Percentiles rank a stretch among this genome's conserved stretches.
phyloP scores from a whole-genome alignment of 2,113 vertebrate species.

The Lophura nycthemera region DNA sequence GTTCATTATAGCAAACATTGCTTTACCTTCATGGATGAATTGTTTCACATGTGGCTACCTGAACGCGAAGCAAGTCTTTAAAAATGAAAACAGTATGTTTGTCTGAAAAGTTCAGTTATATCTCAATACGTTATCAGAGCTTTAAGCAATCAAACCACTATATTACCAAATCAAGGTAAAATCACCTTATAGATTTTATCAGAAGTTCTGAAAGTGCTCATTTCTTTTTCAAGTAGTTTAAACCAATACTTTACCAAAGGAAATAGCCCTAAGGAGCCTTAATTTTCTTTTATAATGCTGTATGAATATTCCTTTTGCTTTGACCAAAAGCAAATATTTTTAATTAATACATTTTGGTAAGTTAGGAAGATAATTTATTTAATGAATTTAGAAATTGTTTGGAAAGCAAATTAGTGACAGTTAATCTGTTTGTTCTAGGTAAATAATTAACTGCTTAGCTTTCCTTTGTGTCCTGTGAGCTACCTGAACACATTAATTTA shows the following conservation, averaged over 20 bases:
- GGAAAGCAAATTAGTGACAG: neutral
- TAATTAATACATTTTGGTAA: neutral
- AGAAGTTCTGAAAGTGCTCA: neutral
- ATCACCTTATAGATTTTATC: neutral
- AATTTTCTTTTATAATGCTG: neutral
- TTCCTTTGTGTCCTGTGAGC: neutral
- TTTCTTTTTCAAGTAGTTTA: neutral
- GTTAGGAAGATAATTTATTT: neutral
- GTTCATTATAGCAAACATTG: neutral
- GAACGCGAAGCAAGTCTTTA: neutral
- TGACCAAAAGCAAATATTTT: neutral
- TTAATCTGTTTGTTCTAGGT: neutral
- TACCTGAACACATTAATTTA: neutral
- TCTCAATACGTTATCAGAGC: neutral
- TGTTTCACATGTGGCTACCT: neutral
- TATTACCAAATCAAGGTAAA: neutral
- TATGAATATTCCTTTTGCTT: neutral
- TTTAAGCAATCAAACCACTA: neutral
- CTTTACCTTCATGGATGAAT: neutral
- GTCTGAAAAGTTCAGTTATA: neutral
- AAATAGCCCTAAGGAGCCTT: neutral
- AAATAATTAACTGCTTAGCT: neutral
- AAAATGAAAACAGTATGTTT: neutral
- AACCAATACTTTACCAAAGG: neutral
- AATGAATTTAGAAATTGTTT: neutral